A percentile compares a stretch with the other conserved stretches of the same genome.
Evolutionary conservation across 2,113 vertebrate species (phyloP).

Genomic region (Salminus brasiliensis): DNA sequence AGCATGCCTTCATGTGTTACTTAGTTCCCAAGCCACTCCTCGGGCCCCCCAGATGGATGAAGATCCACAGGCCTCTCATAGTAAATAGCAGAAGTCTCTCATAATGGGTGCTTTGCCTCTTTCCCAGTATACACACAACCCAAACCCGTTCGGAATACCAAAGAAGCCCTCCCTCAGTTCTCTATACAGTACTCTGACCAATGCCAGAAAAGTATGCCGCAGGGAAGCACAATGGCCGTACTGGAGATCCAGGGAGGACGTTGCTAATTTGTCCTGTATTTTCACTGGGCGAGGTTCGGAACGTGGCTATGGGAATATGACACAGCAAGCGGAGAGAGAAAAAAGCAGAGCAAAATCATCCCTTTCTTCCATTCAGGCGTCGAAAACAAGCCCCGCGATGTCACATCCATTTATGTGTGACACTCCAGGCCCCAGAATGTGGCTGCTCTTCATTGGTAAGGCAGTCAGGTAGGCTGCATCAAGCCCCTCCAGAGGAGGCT

Average conservation of each 20-base stretch:
- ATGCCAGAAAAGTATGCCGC: not conserved
- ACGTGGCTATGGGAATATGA: conserved; percentile 45
- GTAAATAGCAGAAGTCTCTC: not conserved
- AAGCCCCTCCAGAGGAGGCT: conserved; percentile 70
- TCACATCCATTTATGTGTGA: conserved; percentile 74
- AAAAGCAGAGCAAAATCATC: conserved; percentile 50
- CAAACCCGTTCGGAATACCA: conserved; percentile 21
- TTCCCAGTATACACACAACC: not conserved
- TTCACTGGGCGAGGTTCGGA: conserved; percentile 22
- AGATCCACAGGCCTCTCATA: not conserved
- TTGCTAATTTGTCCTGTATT: conserved; percentile 20
- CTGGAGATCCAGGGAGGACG: not conserved
- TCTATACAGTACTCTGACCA: conserved; percentile 1
- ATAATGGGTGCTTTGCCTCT: conserved; percentile 18
- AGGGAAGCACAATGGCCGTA: conserved; percentile 16
- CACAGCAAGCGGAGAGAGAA: conserved; percentile 15
- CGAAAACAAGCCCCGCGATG: conserved; percentile 68
- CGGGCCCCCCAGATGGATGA: not conserved
- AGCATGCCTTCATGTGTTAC: too few relatives aligned
- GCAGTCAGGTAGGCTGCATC: conserved; percentile 76
- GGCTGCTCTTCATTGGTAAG: conserved; percentile 77
- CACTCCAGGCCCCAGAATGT: conserved; percentile 63
- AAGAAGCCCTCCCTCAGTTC: not conserved
- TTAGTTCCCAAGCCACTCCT: too few relatives aligned
- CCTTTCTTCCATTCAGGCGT: conserved; percentile 55